Evolutionary conservation across 2,113 vertebrate species (phyloP).

Genomic region (Marmota flaviventris): DNA sequence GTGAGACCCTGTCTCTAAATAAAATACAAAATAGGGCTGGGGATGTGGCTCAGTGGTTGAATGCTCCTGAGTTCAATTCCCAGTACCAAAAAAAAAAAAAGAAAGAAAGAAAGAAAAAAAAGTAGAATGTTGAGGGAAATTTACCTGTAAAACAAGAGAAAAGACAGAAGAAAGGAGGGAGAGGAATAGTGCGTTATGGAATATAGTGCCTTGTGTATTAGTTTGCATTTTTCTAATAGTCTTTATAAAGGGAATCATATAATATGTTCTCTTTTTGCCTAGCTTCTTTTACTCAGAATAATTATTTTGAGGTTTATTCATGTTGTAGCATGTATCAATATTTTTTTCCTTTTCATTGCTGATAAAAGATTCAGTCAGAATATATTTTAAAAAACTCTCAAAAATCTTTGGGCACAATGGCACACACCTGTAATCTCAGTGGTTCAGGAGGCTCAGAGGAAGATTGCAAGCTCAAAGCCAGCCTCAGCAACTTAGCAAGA

Average conservation of each 20-base stretch:
- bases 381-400: constrained; percentile 31
- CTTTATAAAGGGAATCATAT: neutral
- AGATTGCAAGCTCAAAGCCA: too few species aligned
- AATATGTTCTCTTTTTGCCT: constrained; percentile 36
- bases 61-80: too few species aligned
- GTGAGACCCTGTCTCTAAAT: too few species aligned
- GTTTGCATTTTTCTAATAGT: constrained; percentile 36
- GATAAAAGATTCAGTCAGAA: neutral
- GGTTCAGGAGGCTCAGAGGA: too few species aligned
- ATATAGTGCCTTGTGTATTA: neutral
- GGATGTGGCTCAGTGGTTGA: too few species aligned
- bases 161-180: neutral
- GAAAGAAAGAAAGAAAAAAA: too few species aligned
- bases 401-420: neutral
- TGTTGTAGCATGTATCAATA: neutral
- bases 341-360: constrained; percentile 21
- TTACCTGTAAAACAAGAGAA: neutral
- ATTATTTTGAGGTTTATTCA: constrained; percentile 39
- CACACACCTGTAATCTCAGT: too few species aligned
- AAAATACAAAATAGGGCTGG: too few species aligned
- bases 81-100: too few species aligned
- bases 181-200: neutral
- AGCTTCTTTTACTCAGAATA: constrained; percentile 14
- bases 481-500: too few species aligned
- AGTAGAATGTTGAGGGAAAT: neutral